Evolutionary conservation across 2,888 invertebrate species (phyloP), one percentile per base, ranked within the genome.

Genomic region (Elysia crispata): DNA sequence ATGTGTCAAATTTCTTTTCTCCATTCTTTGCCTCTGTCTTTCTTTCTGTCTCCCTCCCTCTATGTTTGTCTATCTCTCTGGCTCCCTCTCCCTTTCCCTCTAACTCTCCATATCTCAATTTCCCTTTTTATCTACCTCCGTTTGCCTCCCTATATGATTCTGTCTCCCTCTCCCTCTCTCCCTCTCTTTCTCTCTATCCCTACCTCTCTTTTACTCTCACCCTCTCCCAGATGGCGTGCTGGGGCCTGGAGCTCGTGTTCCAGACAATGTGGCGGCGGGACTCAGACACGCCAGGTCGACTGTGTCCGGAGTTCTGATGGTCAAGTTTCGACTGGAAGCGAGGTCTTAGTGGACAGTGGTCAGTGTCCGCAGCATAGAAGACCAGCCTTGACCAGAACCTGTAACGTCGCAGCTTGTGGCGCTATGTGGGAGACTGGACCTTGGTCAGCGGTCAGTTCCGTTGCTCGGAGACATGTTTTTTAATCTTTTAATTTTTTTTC

Each of bases 201-300:
- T 11, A 3, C 41, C 41, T 6, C 41, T 6, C 41, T 6, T 11
- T 6, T 11, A 41, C 41, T 6, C 41, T 5, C n/a, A 8, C 25
- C n/a, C 25, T 13, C 3, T 13, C 25, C 6, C 64, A 89, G 89
- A 20, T 89, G 88, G 88, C 57, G 81, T 15, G 62, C 83, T 0
- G 82, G 83, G 1, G 69, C 76, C 1, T 88, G 86, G 85, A 77
- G 83, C 30, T 33, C 74, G 11, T 89, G 89, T 74, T 84, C 85
- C 64, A 83, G 82, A 64, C 75, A 85, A 0, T 89, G 89, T 82
- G 87, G 87, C 0, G 85, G 86, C 0, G 89, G 89, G 0, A 54
- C 57, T 0, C 79, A 80, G 66, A 79, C 70, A 0, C 74, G 86
- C 23, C 18, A 28, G 15, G 82, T 85, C 18, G 66, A 78, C 60